These are phyloP conservation scores for Phyllotreta cruciferae DNA, from an alignment of 2,888 invertebrate species.

Conservation along the genomic window DNA sequence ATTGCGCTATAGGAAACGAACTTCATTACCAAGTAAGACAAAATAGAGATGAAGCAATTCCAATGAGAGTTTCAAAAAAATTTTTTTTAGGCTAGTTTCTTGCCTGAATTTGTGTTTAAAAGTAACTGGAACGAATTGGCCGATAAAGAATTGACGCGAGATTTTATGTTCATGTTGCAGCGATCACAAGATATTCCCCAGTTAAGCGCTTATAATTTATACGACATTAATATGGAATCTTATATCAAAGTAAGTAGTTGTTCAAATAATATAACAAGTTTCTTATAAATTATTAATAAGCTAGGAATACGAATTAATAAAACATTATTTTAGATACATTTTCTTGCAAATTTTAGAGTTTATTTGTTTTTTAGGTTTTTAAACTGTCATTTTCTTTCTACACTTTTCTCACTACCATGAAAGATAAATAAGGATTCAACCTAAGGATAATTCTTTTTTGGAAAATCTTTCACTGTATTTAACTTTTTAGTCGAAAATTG, in stretches of 20 bases:
- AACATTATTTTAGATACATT: neutral
- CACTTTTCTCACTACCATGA: no score
- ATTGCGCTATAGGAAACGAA: constrained; percentile 14
- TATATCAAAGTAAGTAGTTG: constrained; percentile 17
- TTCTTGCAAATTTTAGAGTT: no score
- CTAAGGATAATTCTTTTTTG: no score
- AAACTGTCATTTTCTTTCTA: no score
- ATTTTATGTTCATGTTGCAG: constrained; percentile 19
- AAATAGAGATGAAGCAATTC: neutral
- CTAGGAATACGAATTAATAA: neutral
- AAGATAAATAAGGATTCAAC: no score
- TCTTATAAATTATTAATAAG: neutral
- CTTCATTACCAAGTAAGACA: constrained; percentile 5
- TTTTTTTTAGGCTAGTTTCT: constrained; percentile 16
- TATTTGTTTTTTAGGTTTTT: no score
- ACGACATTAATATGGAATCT: constrained; percentile 15
- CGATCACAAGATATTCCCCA: constrained; percentile 15
- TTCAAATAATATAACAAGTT: neutral
- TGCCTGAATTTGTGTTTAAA: constrained; percentile 11
- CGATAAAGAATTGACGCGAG: constrained; percentile 6
- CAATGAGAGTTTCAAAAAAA: neutral
- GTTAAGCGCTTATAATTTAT: constrained; percentile 11
- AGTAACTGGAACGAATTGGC: constrained; percentile 7
- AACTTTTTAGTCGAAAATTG: no score
- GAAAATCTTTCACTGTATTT: no score